Evolutionary conservation across 2,113 vertebrate genomes (phyloP).

Genomic region (Nannobrachium achirus): DNA sequence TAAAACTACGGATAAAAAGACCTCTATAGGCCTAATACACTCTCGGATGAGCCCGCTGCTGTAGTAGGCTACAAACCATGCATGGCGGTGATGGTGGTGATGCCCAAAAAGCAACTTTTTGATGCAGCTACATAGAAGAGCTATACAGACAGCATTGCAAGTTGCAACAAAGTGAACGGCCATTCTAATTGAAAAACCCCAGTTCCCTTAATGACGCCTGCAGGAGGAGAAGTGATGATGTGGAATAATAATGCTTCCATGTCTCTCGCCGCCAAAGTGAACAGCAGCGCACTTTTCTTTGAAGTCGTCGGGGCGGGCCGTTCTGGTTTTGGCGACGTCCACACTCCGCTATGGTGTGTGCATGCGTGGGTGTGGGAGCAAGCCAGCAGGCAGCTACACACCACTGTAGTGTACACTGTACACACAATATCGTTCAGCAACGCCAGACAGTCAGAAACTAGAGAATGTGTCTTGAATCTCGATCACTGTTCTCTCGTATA

Average conservation of each 20-base stretch:
- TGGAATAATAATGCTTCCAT: neutral
- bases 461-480: neutral
- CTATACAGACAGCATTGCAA: neutral
- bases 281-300: neutral
- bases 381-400: neutral
- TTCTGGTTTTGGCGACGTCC: neutral
- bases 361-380: neutral
- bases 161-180: neutral
- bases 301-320: neutral
- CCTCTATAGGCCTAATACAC: too few species aligned
- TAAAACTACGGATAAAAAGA: too few species aligned
- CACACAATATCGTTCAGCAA: neutral
- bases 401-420: too few species aligned
- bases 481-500: neutral
- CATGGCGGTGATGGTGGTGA: too few species aligned
- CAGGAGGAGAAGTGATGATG: neutral
- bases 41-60: too few species aligned
- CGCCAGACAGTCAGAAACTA: neutral
- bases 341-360: too few species aligned
- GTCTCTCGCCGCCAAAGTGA: neutral
- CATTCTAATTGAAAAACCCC: constrained; percentile 4
- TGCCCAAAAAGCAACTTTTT: too few species aligned
- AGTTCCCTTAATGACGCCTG: neutral
- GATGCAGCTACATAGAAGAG: too few species aligned
- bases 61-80: too few species aligned